These are phyloP conservation scores for Hemicordylus capensis DNA, from an alignment of 2,113 vertebrate species.

Conservation along the genomic window DNA sequence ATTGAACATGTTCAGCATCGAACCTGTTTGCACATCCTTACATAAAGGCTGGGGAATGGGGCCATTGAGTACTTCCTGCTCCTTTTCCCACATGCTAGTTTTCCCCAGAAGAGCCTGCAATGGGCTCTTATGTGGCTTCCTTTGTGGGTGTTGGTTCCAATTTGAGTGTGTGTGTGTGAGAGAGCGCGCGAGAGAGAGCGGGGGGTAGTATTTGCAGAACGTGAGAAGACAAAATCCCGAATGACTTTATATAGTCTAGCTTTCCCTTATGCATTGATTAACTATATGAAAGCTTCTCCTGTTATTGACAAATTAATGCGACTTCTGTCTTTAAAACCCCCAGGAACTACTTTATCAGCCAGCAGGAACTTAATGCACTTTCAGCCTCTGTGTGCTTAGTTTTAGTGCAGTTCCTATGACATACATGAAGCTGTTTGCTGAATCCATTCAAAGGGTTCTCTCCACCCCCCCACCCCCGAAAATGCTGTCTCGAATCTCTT, in stretches of 20 bases:
- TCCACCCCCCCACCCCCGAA: neutral
- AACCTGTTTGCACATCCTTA: too few relatives aligned
- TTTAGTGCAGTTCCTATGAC: neutral
- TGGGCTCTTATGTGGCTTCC: too few relatives aligned
- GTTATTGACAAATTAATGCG: neutral
- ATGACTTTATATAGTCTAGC: neutral
- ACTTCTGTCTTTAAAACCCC: neutral
- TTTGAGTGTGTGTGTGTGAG: neutral
- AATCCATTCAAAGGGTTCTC: neutral
- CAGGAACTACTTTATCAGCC: neutral
- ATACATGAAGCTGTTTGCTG: slow-evolving; percentile 9
- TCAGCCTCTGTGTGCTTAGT: neutral
- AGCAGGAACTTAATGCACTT: neutral
- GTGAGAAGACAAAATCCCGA: neutral
- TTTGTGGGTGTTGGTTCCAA: neutral
- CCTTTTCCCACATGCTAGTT: too few relatives aligned
- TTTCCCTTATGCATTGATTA: neutral
- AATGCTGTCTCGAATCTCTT: slow-evolving; percentile 9
- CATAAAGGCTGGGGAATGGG: too few relatives aligned
- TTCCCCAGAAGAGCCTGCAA: too few relatives aligned
- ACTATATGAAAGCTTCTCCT: neutral
- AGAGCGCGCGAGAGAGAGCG: too few relatives aligned
- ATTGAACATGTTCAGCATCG: too few relatives aligned
- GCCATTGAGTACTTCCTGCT: too few relatives aligned
- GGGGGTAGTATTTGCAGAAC: neutral